phyloP scores from a whole-genome alignment of 1,140 invertebrate genomes.

The Hyles vespertilio region DNA sequence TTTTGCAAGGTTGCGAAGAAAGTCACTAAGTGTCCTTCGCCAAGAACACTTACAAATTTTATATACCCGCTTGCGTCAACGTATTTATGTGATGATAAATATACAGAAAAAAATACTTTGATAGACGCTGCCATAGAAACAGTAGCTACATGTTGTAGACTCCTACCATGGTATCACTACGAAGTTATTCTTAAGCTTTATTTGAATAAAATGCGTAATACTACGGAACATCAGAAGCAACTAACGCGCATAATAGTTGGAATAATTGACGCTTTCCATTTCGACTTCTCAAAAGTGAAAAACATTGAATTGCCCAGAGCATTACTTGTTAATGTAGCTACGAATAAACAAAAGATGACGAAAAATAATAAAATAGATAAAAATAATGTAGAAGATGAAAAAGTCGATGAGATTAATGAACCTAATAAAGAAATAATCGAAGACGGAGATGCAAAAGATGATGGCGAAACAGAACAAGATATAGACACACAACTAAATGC shows the following conservation, averaged over 20 bases:
- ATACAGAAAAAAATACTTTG: constrained; percentile 84
- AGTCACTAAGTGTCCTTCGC: constrained; percentile 76
- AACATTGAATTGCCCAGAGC: constrained; percentile 58
- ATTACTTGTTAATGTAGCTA: constrained; percentile 24
- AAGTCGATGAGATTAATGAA: neutral
- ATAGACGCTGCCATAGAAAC: constrained; percentile 90
- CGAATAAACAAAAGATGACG: constrained; percentile 1
- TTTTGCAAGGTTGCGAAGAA: constrained; percentile 79
- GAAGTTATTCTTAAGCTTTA: constrained; percentile 88
- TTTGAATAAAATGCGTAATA: constrained; percentile 82
- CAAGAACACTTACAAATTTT: constrained; percentile 87
- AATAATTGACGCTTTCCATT: constrained; percentile 95
- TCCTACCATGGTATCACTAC: constrained; percentile 92
- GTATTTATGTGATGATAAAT: constrained; percentile 88
- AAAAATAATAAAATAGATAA: constrained; percentile 10
- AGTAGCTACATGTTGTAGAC: constrained; percentile 83
- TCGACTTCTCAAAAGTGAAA: constrained; percentile 85
- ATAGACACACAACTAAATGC: constrained; percentile 43
- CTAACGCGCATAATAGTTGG: constrained; percentile 87
- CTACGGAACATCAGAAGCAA: constrained; percentile 87
- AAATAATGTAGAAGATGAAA: constrained; percentile 9
- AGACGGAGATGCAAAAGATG: constrained; percentile 31
- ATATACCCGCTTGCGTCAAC: constrained; percentile 88
- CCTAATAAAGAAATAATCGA: constrained; percentile 9
- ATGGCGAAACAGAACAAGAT: constrained; percentile 41